Base-by-base conservation (phyloP, 2,113 vertebrate species). In the Lontra canadensis region DNA sequence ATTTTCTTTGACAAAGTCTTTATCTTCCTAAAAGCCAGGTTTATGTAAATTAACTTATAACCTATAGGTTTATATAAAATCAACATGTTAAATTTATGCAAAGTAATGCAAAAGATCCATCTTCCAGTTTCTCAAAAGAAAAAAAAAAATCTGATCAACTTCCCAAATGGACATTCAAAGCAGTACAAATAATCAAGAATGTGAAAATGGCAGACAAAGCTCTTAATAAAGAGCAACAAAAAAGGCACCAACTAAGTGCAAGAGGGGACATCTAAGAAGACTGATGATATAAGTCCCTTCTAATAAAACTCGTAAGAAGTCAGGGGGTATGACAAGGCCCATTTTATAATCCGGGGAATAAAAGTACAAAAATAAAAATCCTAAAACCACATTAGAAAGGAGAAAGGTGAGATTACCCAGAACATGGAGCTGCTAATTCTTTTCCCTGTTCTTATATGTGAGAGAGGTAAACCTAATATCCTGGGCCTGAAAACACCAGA, bases 31-130 rank as follows among this genome's bases (percentile, higher is more conserved):
- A 95, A 95, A 92, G 61, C 57, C 74, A 86, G 52, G 25, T 87
- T 96, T 97, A 97, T 95, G 90, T 84, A 95, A 97, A 97, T 94
- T 95, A 97, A 97, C 76, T 89, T 89, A n/a, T 87, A 98, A 97
- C 86, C 95, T 92, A 83, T 87, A 82, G 65, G 42, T 98, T 96
- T 95, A 76, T 81, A 90, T 39, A 96, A 95, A 96, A 95, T 97
- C 47, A 96, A 73, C 83, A 97, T 87, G 61, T 39, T 96, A 97
- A 97, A 97, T 96, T 89, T 96, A 98, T 95, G 83, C 92, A 97
- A 97, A 96, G 42, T 93, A 34, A 97, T 97, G 67, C 83, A 97
- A 97, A 96, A 90, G 67, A 71, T 83, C 29, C 21, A 86, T 92
- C 82, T 34, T 80, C 63, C 15, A 34, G 26, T 96, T 94, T 95